Conservation (phyloP, 2,113 vertebrate genomes). For the Semnopithecus entellus region DNA sequence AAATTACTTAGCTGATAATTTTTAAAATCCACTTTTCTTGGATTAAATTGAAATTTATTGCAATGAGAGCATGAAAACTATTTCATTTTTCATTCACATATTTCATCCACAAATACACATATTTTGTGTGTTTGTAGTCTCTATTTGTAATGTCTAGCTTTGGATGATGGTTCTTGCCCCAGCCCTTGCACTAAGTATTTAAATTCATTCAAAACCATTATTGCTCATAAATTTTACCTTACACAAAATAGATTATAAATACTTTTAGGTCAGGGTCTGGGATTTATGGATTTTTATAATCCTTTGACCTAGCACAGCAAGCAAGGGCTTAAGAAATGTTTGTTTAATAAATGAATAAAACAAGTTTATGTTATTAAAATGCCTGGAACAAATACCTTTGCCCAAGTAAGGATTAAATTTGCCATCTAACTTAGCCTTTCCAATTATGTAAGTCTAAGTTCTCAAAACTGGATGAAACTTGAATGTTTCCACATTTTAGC, state of each 20-base stretch:
- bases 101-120: background rate
- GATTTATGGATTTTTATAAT: conserved; percentile 39
- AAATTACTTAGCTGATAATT: background rate
- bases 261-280: background rate
- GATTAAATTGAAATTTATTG: background rate
- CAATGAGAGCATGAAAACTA: background rate
- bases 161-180: background rate
- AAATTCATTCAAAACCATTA: conserved; percentile 3
- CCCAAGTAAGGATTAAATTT: background rate
- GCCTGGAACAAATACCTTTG: background rate
- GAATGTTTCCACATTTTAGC: background rate
- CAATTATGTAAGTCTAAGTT: background rate
- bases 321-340: background rate
- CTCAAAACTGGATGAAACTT: background rate
- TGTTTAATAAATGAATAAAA: background rate
- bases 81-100: background rate
- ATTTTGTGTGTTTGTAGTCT: background rate
- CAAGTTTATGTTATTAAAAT: background rate
- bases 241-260: background rate
- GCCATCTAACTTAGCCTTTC: background rate
- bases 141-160: background rate
- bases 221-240: background rate
- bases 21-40: background rate
- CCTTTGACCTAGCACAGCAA: background rate
- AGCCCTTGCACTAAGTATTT: background rate